A percentile compares a stretch with the other conserved stretches of the same genome.
These are phyloP conservation scores for Crotalus tigris DNA, from an alignment of 2,113 vertebrate genomes.

Conservation along the genomic window DNA sequence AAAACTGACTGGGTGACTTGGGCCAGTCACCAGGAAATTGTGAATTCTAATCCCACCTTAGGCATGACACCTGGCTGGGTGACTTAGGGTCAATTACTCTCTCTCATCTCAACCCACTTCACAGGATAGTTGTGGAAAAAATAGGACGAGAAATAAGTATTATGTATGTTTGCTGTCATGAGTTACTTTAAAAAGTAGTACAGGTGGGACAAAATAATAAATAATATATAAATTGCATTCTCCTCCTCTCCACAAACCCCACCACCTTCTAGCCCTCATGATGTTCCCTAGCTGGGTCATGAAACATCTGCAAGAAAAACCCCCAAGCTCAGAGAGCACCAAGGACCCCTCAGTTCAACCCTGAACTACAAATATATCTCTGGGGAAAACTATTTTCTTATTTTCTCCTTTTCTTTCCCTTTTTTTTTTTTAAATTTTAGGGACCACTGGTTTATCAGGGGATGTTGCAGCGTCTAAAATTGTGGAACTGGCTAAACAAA, in stretches of 20 bases:
- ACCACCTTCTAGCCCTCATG: neutral
- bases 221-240: neutral
- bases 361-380: neutral
- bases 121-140: neutral
- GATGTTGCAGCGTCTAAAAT: slow-evolving; percentile 88
- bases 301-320: neutral
- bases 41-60: too few relatives aligned
- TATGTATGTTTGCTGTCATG: neutral
- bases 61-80: neutral
- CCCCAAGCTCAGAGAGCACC: neutral
- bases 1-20: too few relatives aligned
- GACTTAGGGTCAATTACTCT: neutral
- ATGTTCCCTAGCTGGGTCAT: neutral
- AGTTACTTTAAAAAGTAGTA: neutral
- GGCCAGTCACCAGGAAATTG: too few relatives aligned
- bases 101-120: neutral
- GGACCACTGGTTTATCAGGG: slow-evolving; percentile 74
- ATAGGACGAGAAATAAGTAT: neutral
- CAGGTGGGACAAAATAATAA: neutral
- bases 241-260: neutral
- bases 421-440: slow-evolving; percentile 59
- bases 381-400: neutral
- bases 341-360: neutral
- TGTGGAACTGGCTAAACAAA: slow-evolving; percentile 89
- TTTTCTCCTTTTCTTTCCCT: neutral